Conservation (phyloP, 2,113 vertebrate genomes). For the Dasyurus viverrinus region DNA sequence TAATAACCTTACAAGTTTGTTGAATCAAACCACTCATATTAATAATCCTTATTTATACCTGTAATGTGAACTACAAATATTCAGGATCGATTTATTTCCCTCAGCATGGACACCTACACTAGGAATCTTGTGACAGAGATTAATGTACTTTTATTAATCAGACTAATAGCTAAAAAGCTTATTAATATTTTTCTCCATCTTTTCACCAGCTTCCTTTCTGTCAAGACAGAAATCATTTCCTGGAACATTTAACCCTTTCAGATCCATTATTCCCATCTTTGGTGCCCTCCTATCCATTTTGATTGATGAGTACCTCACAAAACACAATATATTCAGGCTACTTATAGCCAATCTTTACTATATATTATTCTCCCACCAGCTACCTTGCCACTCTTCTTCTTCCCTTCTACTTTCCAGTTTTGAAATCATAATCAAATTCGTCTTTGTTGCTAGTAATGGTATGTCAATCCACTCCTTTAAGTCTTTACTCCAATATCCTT, state of each 20-base stretch:
- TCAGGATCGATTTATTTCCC: neutral
- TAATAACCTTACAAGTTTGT: conserved; percentile 7
- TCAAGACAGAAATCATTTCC: neutral
- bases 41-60: neutral
- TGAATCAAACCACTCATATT: neutral
- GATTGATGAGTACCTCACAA: neutral
- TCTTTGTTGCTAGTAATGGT: neutral
- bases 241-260: neutral
- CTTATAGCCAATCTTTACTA: neutral
- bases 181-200: neutral
- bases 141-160: neutral
- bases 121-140: neutral
- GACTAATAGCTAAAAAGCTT: neutral
- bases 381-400: neutral
- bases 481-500: neutral
- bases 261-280: neutral
- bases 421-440: neutral
- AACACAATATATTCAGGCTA: neutral
- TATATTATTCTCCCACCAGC: neutral
- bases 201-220: neutral
- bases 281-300: neutral
- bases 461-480: neutral
- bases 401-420: neutral
- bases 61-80: neutral
- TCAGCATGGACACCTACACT: neutral